phyloP scores from a whole-genome alignment of 1,140 invertebrate genomes.

The Apis laboriosa region DNA sequence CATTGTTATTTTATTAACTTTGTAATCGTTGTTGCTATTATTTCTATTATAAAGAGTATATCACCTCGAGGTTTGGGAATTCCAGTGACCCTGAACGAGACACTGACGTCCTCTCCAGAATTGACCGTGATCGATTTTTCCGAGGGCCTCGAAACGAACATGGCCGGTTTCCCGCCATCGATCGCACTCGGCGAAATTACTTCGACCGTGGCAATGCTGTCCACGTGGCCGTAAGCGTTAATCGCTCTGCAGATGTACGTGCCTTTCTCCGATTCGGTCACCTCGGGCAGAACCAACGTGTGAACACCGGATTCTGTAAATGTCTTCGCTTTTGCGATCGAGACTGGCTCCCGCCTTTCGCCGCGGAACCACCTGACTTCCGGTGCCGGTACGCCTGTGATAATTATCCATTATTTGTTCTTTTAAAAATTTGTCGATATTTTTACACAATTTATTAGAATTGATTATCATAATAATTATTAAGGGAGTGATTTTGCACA shows the following conservation, averaged over 20 bases:
- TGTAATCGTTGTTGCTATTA: too few relatives aligned
- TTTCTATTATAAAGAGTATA: not conserved
- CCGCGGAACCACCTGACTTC: slow-evolving; percentile 89
- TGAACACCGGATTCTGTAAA: slow-evolving; percentile 92
- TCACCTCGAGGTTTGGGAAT: slow-evolving; percentile 92
- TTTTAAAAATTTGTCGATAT: not conserved
- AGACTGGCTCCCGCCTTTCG: slow-evolving; percentile 81
- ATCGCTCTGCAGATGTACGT: slow-evolving; percentile 92
- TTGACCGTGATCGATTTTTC: slow-evolving; percentile 88
- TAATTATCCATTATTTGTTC: not conserved
- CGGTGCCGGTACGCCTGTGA: slow-evolving; percentile 79
- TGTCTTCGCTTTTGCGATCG: slow-evolving; percentile 83
- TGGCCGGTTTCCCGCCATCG: slow-evolving; percentile 87
- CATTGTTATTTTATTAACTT: too few relatives aligned
- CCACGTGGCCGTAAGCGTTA: slow-evolving; percentile 89
- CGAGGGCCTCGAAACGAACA: slow-evolving; percentile 87
- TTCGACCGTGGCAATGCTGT: slow-evolving; percentile 86
- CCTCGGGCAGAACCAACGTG: slow-evolving; percentile 90
- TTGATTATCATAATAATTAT: too few relatives aligned
- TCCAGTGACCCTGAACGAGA: slow-evolving; percentile 89
- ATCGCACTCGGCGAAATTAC: slow-evolving; percentile 83
- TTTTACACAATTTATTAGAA: too few relatives aligned
- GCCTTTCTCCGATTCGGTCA: slow-evolving; percentile 91
- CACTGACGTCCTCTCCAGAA: slow-evolving; percentile 89
- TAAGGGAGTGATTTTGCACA: too few relatives aligned